Conservation (phyloP, 2,888 invertebrate species). For the Syritta pipiens region DNA sequence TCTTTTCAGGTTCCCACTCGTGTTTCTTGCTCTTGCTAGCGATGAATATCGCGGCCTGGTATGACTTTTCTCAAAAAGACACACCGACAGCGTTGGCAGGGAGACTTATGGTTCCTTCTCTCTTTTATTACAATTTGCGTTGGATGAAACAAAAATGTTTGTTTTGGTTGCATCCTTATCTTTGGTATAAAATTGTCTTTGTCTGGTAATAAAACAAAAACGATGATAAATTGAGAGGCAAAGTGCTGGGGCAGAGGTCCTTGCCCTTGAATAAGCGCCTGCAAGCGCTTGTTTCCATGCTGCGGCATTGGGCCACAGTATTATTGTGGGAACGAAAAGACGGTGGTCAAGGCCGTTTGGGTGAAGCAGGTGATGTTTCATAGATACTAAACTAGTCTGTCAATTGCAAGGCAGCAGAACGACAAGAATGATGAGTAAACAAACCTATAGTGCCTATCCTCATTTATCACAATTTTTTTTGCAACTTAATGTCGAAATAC, state of each 20-base stretch:
- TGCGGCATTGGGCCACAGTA: neutral
- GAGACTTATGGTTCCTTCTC: conserved; percentile 50
- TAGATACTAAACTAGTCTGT: too few relatives aligned
- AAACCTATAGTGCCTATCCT: too few relatives aligned
- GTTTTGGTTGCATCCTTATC: conserved; percentile 69
- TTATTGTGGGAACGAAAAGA: too few relatives aligned
- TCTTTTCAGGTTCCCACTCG: conserved; percentile 23
- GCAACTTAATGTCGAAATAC: too few relatives aligned
- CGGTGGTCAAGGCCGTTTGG: too few relatives aligned
- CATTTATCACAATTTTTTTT: too few relatives aligned
- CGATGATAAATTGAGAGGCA: conserved; percentile 1
- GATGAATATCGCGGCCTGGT: conserved; percentile 2
- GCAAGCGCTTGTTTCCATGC: conserved; percentile 13
- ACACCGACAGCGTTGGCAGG: conserved; percentile 2
- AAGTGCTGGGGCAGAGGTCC: conserved; percentile 47
- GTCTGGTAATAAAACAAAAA: conserved; percentile 45
- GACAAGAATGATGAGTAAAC: too few relatives aligned
- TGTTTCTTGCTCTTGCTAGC: conserved; percentile 53
- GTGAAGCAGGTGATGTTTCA: neutral
- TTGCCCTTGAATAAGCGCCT: conserved; percentile 46
- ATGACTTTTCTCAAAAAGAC: conserved; percentile 37
- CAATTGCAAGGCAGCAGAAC: too few relatives aligned
- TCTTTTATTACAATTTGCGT: conserved; percentile 45
- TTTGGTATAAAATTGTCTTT: conserved; percentile 64
- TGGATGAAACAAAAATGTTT: conserved; percentile 56